phyloP scores from a whole-genome alignment of 1,140 invertebrate species.

The Radopholus similis region DNA sequence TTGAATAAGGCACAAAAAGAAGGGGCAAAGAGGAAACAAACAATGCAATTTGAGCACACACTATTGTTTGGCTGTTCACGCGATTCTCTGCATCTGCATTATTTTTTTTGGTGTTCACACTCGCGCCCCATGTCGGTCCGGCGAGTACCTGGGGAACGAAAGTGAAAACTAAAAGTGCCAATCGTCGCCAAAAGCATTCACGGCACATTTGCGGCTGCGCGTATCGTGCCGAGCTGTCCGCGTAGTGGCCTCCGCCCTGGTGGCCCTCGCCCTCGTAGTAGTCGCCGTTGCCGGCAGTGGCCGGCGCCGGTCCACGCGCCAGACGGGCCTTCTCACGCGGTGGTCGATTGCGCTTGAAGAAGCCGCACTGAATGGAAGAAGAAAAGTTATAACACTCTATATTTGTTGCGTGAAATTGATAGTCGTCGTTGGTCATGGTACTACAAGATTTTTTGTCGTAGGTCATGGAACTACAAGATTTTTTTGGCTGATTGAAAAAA shows the following conservation, averaged over 20 bases:
- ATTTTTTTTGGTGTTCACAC: background rate
- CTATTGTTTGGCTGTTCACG: background rate
- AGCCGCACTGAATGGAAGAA: conserved; percentile 45
- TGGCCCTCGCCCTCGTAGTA: background rate
- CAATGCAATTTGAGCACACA: background rate
- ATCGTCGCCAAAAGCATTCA: background rate
- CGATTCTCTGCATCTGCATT: background rate
- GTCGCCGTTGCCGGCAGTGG: background rate
- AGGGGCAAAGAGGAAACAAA: background rate
- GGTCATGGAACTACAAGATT: background rate
- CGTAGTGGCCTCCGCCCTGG: conserved; percentile 9
- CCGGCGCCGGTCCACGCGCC: background rate
- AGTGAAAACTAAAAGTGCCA: background rate
- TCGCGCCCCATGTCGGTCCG: conserved; percentile 17
- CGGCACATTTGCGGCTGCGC: conserved; percentile 24
- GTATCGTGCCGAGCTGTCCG: conserved; percentile 20
- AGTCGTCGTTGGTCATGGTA: no score
- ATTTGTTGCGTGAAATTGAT: conserved; percentile 15
- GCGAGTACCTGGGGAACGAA: conserved; percentile 8
- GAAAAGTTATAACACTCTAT: conserved; percentile 19
- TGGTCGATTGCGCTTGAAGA: conserved; percentile 54
- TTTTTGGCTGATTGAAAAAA: conserved; percentile 7
- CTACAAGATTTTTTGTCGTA: no score
- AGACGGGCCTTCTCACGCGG: conserved; percentile 41
- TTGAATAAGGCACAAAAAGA: background rate